Evolutionary conservation across 2,797 vertebrate species (phyloP), one percentile per base, ranked within the genome.

Genomic region (Pyrocephalus nanus): DNA sequence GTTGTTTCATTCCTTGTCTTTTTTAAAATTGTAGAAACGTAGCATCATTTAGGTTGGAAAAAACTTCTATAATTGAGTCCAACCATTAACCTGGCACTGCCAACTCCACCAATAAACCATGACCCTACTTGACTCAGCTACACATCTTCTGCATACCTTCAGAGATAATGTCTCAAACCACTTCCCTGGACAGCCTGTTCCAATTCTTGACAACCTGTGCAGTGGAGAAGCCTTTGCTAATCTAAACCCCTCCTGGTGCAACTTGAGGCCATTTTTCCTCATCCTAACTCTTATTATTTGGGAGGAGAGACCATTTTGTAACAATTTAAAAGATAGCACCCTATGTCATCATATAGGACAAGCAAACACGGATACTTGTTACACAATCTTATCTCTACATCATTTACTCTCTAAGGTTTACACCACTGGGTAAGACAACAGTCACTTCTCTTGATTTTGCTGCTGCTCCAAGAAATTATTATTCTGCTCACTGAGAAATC

Each of bases 21-120:
- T 32, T 54, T 55, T 42, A 16, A 2, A 15, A 8, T 29, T 0
- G 0, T 38, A 57, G 38, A 58, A 57, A 11, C 10, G 30, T 14
- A 19, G 14, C 30, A 6, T 45, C 8, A 53, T 53, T 65, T 58
- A 60, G 14, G 21, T 19, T 15, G 20, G 38, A 77, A 83, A 40
- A 51, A 1, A 8, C 12, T 45, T 45, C 2, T 1, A 64, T 70
- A 15, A 55, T 58, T 19, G 12, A 29, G 15, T 11, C 12, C 12
- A 77, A 1, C 17, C 4, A 5, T 45, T 64, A 57, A 64, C 16
- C 16, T 15, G 25, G 54, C 32, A 19, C 17, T 83, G 20, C 40
- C 25, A 67, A 36, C 30, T 42, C 66, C 58, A 76, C 8, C 38
- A 60, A 13, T 40, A 60, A 65, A 72, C 7, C 47, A 50, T 36